These are phyloP conservation scores for Mus musculus DNA, from an alignment of 2,113 vertebrate species.

Conservation along the genomic window GRCm39 chr3:33865501-33866000, in stretches of 20 bases:
- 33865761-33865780: not conserved
- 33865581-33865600: not conserved
- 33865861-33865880: not conserved
- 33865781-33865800: not conserved
- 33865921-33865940: slow-evolving; percentile 5
- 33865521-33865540: not conserved
- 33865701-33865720: not conserved
- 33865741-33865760: slow-evolving; percentile 10
- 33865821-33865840: not conserved
- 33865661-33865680: not conserved
- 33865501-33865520: not conserved
- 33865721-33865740: not conserved
- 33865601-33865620: not conserved
- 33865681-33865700: not conserved
- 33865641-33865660: not conserved
- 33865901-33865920: not conserved
- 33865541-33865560: not conserved
- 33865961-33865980: not conserved
- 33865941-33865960: slow-evolving; percentile 14
- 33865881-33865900: slow-evolving; percentile 18
- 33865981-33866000: not conserved
- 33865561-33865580: not conserved
- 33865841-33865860: not conserved
- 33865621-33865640: not conserved
- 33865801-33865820: not conserved